Percentiles rank a stretch among this genome's conserved stretches.
phyloP scores from a whole-genome alignment of 2,797 vertebrate genomes.

The Botia almorhae region DNA sequence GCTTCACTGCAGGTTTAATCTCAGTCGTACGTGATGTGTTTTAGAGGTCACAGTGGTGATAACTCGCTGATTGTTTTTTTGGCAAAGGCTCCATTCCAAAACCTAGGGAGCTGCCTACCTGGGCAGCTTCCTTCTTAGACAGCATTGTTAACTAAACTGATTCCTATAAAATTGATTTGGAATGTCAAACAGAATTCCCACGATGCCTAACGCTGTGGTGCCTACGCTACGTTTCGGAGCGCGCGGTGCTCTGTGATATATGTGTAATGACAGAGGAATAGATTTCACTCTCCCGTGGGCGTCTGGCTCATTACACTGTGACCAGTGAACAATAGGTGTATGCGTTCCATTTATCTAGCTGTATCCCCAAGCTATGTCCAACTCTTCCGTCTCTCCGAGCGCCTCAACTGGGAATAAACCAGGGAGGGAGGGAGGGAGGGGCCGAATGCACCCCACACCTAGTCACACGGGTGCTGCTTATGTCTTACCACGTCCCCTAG shows the following conservation, averaged over 20 bases:
- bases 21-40: too few relatives aligned
- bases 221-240: not conserved
- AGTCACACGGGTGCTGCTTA: not conserved
- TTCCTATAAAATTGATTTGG: not conserved
- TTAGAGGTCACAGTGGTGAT: too few relatives aligned
- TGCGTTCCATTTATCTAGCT: slow-evolving; percentile 8
- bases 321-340: slow-evolving; percentile 11
- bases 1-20: too few relatives aligned
- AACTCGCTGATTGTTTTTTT: not conserved
- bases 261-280: slow-evolving; percentile 15
- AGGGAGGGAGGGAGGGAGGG: not conserved
- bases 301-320: slow-evolving; percentile 18
- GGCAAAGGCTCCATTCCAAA: not conserved
- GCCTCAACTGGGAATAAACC: not conserved
- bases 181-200: not conserved
- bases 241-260: slow-evolving; percentile 5
- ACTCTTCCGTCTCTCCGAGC: not conserved
- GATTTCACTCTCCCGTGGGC: slow-evolving; percentile 12
- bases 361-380: slow-evolving; percentile 21
- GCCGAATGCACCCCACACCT: not conserved
- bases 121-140: not conserved
- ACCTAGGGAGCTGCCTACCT: not conserved
- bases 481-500: slow-evolving; percentile 3
- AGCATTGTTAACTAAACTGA: not conserved
- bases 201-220: not conserved